Evolutionary conservation across 2,797 vertebrate genomes (phyloP).

Genomic region (Cirrhinus molitorella): DNA sequence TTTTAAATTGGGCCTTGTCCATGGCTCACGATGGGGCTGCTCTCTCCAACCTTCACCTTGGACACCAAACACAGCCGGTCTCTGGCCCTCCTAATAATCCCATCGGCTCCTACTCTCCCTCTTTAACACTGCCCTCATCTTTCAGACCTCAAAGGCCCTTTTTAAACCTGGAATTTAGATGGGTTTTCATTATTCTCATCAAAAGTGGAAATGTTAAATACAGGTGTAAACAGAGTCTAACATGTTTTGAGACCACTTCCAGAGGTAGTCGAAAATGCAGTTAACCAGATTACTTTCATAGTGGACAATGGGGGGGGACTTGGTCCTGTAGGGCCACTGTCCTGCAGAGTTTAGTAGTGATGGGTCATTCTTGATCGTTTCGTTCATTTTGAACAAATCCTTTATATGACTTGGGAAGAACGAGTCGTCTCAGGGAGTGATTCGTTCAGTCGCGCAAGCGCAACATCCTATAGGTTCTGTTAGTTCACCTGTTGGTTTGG

Average conservation of each 20-base stretch:
- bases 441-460: too few relatives aligned
- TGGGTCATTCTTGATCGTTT: too few relatives aligned
- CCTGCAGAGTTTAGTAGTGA: too few relatives aligned
- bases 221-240: not conserved
- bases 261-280: not conserved
- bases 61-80: not conserved
- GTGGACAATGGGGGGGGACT: too few relatives aligned
- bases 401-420: too few relatives aligned
- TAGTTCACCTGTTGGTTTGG: too few relatives aligned
- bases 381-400: too few relatives aligned
- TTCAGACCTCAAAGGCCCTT: not conserved
- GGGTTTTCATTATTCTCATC: not conserved
- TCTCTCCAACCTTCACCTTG: conserved; percentile 6
- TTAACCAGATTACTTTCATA: too few relatives aligned
- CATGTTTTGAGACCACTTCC: not conserved
- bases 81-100: not conserved
- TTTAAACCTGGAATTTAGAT: not conserved
- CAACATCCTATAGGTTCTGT: too few relatives aligned
- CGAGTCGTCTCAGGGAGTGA: too few relatives aligned
- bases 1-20: not conserved
- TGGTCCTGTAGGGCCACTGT: too few relatives aligned
- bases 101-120: not conserved
- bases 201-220: not conserved
- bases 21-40: not conserved
- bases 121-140: not conserved